Evolutionary conservation across 2,797 vertebrate genomes (phyloP), one percentile per base, ranked within the genome.

Genomic region (Diglossa cyanea): DNA sequence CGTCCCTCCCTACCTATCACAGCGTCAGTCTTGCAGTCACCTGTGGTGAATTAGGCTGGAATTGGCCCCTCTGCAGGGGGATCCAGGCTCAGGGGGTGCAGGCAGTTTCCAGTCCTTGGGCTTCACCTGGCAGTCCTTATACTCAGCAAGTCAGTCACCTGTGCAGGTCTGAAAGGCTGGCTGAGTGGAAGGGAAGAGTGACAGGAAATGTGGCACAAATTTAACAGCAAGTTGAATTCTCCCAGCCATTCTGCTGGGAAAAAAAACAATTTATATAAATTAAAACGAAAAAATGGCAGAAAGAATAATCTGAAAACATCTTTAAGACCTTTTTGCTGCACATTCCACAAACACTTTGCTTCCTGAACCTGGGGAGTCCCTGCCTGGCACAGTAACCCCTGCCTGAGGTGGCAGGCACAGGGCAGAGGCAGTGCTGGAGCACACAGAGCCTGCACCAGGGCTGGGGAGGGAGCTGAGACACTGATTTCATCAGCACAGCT

Each of bases 251-350:
- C 50, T 78, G 24, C 18, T 45, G 24, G 48, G 28, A 33, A 80
- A 42, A 84, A 42, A 42, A 82, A 35, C 2, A 57, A 45, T 74
- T 53, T 39, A 1, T 58, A 44, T 16, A 57, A 68, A 83, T 53
- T 42, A 35, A 10, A 45, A 60, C 2, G 10, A 3, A 53, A 53
- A 74, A 79, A 37, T 2, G 2, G 3, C 0, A 1, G 9, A 2
- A 5, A 10, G 19, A 48, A 30, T 6, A 17, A 60, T 26, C 51
- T 73, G 39, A 28, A 84, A 88, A 71, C 16, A 17, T 7, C 12
- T 74, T 70, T 45, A 40, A 74, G 53, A 47, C 7, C 17, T 7
- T 86, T 83, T n/a, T 71, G 35, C 50, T 82, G 50, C 11, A 44
- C 71, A 50, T 80, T 67, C 28, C 57, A 85, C 53, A 39, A 60